Evolutionary conservation across 2,113 vertebrate genomes (phyloP), one percentile per base, ranked within the genome.

Genomic region (Brachyistius frenatus): DNA sequence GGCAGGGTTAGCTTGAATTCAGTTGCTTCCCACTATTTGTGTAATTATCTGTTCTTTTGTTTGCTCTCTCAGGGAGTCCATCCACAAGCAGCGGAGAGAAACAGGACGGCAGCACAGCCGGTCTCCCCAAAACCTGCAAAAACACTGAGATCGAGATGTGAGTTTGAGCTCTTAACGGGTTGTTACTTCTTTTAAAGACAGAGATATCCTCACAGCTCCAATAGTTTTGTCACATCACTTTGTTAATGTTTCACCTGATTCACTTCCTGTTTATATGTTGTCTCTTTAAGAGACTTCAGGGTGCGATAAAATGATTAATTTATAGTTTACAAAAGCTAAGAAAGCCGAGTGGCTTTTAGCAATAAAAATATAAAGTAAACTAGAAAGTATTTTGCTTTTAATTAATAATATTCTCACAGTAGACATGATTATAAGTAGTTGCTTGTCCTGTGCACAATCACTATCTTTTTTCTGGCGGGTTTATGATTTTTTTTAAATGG

Each of bases 41-140:
- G 7, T 53, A n/a, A 39, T 4, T 66, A 62, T 73, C 3, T 36
- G 0, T 63, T 56, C 7, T 8, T 61, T 54, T 41, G 2, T 52
- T 37, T 30, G n/a, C 74, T 74, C 7, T 1, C 72, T 41, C 87
- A 97, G 98, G 97, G 92, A 97, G 96, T 95, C 97, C 98, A 23
- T 98, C 97, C 63, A 99, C 98, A 39, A 99, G 98, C 95, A 96
- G 96, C 8, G 97, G 95, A 23, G 98, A 98, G 83, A 97, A 97
- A 89, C 93, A 93, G 75, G 96, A 98, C 37, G 86, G 92, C 75
- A 74, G 86, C 8, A 23, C 31, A 5, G 36, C 64, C 3, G 50
- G 73, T 23, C 84, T 91, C 33, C 95, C 96, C 86, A 96, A 96
- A 94, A 98, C 96, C 75, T 98, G 97, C 92, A 97, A 95, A 91